These are phyloP conservation scores for Cremastinae sp. DNA, from an alignment of 2,888 invertebrate species.

Conservation along the genomic window DNA sequence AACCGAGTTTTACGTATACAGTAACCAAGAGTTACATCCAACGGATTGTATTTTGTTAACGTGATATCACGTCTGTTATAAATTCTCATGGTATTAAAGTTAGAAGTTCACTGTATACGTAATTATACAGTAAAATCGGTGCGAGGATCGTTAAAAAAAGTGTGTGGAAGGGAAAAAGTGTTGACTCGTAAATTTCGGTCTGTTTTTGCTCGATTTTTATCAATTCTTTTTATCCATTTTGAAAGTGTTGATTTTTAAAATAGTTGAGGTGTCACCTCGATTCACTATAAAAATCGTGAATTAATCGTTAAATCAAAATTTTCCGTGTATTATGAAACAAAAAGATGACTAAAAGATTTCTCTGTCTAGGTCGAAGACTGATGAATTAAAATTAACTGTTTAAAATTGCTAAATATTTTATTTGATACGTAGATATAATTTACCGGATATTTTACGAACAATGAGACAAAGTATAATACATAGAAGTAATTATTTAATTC, in stretches of 20 bases:
- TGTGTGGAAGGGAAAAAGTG: too few species aligned
- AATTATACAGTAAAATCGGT: slow-evolving; percentile 19
- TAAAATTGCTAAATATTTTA: too few species aligned
- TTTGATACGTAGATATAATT: too few species aligned
- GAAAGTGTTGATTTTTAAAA: too few species aligned
- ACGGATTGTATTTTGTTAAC: slow-evolving; percentile 23
- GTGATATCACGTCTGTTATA: slow-evolving; percentile 32
- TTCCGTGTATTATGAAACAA: neutral
- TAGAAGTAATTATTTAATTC: slow-evolving; percentile 14
- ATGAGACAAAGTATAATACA: slow-evolving; percentile 3
- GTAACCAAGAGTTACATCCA: slow-evolving; percentile 18
- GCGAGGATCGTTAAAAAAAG: neutral
- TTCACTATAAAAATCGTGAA: neutral
- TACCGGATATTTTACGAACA: neutral
- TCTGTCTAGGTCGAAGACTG: neutral
- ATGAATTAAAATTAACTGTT: too few species aligned
- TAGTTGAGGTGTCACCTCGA: too few species aligned
- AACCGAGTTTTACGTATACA: slow-evolving; percentile 23
- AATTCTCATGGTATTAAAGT: slow-evolving; percentile 26
- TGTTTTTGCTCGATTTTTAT: too few species aligned
- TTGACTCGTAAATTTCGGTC: too few species aligned
- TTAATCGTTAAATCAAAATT: neutral
- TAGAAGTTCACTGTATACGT: slow-evolving; percentile 10
- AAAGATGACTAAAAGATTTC: neutral
- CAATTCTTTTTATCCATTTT: neutral